Conservation (phyloP, 2,888 invertebrate genomes). For the Laothoe populi region DNA sequence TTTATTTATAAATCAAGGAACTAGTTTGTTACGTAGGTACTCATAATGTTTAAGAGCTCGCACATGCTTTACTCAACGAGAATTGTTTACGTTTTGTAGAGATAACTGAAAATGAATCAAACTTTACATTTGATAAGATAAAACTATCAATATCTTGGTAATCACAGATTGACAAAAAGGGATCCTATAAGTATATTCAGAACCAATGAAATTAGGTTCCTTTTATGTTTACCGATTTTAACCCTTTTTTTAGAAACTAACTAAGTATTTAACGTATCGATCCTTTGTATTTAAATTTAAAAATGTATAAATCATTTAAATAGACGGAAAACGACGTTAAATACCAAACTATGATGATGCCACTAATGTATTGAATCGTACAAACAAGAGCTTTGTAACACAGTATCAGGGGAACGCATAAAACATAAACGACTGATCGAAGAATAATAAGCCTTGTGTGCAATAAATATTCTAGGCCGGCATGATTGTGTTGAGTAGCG, state of each 20-base stretch:
- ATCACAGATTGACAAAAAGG: not conserved
- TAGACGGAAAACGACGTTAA: not conserved
- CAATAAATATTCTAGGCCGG: too few species aligned
- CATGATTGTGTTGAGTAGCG: too few species aligned
- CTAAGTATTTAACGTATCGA: too few species aligned
- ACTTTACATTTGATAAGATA: slow-evolving; percentile 30
- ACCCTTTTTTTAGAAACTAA: too few species aligned
- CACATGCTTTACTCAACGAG: slow-evolving; percentile 1
- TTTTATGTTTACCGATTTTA: too few species aligned
- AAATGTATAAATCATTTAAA: not conserved
- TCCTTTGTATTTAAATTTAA: not conserved
- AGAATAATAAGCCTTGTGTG: slow-evolving; percentile 8
- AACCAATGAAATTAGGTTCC: too few species aligned
- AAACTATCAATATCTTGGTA: not conserved
- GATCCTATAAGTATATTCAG: too few species aligned
- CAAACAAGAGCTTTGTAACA: not conserved
- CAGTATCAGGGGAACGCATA: not conserved
- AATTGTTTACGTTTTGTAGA: slow-evolving; percentile 22
- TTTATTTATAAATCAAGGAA: slow-evolving; percentile 55
- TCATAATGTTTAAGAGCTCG: not conserved
- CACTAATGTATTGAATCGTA: not conserved
- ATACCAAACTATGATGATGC: not conserved
- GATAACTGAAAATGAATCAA: slow-evolving; percentile 27
- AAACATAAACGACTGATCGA: not conserved
- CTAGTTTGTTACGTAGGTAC: slow-evolving; percentile 60